Percentiles rank a stretch among this genome's conserved stretches.
These are phyloP conservation scores for Antennarius maculatus DNA, from an alignment of 2,797 vertebrate genomes.

Conservation along the genomic window DNA sequence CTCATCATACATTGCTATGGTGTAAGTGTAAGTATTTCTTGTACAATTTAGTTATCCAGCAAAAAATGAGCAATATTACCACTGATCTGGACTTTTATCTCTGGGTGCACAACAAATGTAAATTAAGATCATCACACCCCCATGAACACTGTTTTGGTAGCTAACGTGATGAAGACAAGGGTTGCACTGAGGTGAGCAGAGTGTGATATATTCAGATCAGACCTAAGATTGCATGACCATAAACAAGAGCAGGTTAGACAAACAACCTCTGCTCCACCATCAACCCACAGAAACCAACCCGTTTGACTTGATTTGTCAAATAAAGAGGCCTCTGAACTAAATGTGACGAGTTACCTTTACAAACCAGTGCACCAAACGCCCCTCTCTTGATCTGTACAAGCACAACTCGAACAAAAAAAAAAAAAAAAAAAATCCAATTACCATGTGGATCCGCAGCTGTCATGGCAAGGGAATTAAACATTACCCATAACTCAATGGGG, in stretches of 20 bases:
- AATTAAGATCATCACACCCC: too few species aligned
- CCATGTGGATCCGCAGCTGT: conserved; percentile 77
- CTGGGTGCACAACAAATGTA: too few species aligned
- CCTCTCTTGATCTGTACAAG: conserved; percentile 64
- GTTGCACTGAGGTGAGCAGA: conserved; percentile 8
- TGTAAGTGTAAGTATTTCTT: too few species aligned
- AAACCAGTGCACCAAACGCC: conserved; percentile 43
- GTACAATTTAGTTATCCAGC: too few species aligned
- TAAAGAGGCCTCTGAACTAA: conserved; percentile 50
- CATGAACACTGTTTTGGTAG: not conserved
- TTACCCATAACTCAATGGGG: conserved; percentile 79
- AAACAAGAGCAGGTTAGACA: conserved; percentile 47
- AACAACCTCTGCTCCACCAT: conserved; percentile 42
- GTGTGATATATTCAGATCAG: conserved; percentile 19
- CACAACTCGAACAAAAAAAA: conserved; percentile 51
- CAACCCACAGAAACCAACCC: conserved; percentile 54
- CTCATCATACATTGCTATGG: too few species aligned
- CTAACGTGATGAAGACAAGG: conserved; percentile 23
- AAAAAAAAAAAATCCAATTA: conserved; percentile 75
- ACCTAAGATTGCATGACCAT: conserved; percentile 54
- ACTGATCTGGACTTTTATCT: too few species aligned
- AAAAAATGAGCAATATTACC: too few species aligned
- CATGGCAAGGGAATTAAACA: conserved; percentile 77
- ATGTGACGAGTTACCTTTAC: conserved; percentile 64
- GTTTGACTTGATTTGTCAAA: conserved; percentile 74